These are phyloP conservation scores for Raja brachyura DNA, from an alignment of 2,113 vertebrate genomes.

Conservation along the genomic window DNA sequence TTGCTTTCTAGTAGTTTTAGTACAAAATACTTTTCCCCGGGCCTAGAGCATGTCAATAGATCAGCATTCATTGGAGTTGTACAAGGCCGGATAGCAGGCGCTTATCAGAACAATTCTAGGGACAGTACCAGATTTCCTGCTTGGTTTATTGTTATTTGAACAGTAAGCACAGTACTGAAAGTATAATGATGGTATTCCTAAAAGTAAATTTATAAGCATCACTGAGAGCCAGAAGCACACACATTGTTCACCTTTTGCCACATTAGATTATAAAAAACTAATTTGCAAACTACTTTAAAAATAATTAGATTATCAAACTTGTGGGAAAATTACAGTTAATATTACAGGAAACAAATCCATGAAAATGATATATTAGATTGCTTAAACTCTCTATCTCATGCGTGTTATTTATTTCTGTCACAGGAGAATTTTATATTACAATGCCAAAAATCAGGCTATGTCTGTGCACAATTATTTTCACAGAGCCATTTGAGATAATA, in stretches of 20 bases:
- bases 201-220: background rate
- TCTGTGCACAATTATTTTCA: background rate
- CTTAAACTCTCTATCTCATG: background rate
- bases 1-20: no score
- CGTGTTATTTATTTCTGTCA: background rate
- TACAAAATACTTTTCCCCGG: no score
- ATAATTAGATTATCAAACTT: background rate
- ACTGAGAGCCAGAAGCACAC: background rate
- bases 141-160: slow-evolving; percentile 13
- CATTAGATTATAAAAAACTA: background rate
- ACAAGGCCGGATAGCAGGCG: background rate
- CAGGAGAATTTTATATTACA: background rate
- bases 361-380: background rate
- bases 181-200: background rate
- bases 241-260: background rate
- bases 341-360: background rate
- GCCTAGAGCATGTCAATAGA: no score
- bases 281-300: background rate
- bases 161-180: background rate
- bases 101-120: background rate
- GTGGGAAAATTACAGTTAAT: background rate
- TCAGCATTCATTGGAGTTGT: no score
- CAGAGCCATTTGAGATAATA: background rate
- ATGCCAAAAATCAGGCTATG: background rate
- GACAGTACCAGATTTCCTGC: background rate